Conservation (phyloP, 2,888 invertebrate genomes). For the Pycnomerus fuliginosus region DNA sequence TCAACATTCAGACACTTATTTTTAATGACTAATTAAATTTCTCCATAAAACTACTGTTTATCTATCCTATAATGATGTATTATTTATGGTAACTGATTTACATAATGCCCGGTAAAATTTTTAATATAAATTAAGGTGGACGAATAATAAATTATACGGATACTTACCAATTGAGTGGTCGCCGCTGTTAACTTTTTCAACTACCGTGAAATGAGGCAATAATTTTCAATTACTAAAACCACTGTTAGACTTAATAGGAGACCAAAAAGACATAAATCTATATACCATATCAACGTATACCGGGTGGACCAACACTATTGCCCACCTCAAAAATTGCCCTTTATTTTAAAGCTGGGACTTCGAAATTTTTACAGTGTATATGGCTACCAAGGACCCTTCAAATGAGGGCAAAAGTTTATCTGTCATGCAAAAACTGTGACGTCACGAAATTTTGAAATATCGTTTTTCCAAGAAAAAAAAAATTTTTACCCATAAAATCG, state of each 20-base stretch:
- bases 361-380: too few species aligned
- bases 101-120: conserved; percentile 34
- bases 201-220: conserved; percentile 40
- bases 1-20: conserved; percentile 18
- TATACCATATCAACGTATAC: conserved; percentile 27
- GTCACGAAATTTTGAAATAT: too few species aligned
- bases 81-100: conserved; percentile 31
- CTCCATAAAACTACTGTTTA: conserved; percentile 29
- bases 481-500: too few species aligned
- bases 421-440: too few species aligned
- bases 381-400: too few species aligned
- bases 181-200: conserved; percentile 32
- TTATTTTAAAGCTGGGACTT: too few species aligned
- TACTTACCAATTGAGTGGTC: conserved; percentile 4
- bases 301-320: too few species aligned
- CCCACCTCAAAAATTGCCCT: too few species aligned
- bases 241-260: conserved; percentile 35
- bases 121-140: conserved; percentile 26
- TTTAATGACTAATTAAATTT: conserved; percentile 34
- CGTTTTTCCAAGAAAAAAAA: too few species aligned
- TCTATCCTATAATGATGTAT: conserved; percentile 20
- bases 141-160: conserved; percentile 30
- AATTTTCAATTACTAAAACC: conserved; percentile 42
- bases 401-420: too few species aligned
- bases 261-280: conserved; percentile 26